These are phyloP conservation scores for Campoplex nolae DNA, from an alignment of 2,888 invertebrate genomes.

Conservation along the genomic window DNA sequence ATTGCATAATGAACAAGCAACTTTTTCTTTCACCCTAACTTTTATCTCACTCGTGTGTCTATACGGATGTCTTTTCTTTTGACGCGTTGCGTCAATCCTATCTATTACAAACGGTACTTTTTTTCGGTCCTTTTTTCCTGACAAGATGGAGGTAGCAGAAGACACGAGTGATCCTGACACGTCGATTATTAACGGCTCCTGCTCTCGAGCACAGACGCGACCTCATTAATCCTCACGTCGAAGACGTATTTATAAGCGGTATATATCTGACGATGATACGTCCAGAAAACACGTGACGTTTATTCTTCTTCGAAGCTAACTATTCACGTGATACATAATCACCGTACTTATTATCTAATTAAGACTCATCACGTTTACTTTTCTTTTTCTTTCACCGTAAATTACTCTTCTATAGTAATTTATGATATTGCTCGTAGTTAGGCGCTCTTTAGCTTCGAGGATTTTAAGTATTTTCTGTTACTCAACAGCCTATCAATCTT, in stretches of 20 bases:
- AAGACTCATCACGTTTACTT: slow-evolving; percentile 1
- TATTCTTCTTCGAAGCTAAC: slow-evolving; percentile 32
- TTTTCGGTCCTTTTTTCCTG: slow-evolving; percentile 3
- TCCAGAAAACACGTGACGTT: slow-evolving; percentile 47
- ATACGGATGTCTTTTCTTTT: not conserved
- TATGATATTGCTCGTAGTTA: not conserved
- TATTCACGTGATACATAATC: slow-evolving; percentile 32
- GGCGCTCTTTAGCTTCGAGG: not conserved
- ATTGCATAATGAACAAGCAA: slow-evolving; percentile 1
- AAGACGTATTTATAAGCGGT: slow-evolving; percentile 42
- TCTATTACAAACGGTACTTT: slow-evolving; percentile 19
- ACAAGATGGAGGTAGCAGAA: slow-evolving; percentile 38
- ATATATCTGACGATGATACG: slow-evolving; percentile 43
- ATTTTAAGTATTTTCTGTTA: not conserved
- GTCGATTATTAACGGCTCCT: slow-evolving; percentile 67
- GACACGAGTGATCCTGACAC: slow-evolving; percentile 65
- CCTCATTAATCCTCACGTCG: slow-evolving; percentile 59
- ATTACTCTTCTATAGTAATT: not conserved
- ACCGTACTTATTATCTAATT: slow-evolving; percentile 29
- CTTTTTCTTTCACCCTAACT: not conserved
- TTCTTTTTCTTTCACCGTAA: not conserved
- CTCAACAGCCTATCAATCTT: not conserved
- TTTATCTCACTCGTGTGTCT: not conserved
- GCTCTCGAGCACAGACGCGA: slow-evolving; percentile 43
- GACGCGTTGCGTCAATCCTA: not conserved